Conservation (phyloP, 2,113 vertebrate genomes). For the Myrmecophaga tridactyla region DNA sequence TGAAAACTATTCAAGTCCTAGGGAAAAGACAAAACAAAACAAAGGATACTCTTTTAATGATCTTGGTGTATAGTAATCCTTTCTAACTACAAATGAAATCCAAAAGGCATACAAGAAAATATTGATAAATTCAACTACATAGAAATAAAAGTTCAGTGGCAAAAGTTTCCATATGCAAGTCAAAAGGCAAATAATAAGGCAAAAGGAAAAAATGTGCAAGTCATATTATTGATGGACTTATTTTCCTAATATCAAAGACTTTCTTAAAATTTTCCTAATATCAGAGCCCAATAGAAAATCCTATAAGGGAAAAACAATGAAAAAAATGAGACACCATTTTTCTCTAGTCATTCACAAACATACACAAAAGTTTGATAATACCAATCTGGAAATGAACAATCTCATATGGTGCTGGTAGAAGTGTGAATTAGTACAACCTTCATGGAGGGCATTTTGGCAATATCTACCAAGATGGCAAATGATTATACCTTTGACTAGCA, state of each 20-base stretch:
- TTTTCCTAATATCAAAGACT: background rate
- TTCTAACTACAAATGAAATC: background rate
- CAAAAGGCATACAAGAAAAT: background rate
- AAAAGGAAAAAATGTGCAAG: background rate
- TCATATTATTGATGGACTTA: background rate
- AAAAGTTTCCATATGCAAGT: background rate
- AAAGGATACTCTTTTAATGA: background rate
- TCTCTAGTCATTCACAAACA: background rate
- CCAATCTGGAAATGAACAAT: background rate
- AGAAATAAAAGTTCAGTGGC: background rate
- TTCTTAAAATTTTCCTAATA: background rate
- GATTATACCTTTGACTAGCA: background rate
- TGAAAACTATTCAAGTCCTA: background rate
- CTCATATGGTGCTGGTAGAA: background rate
- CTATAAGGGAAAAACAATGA: background rate
- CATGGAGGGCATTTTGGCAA: background rate
- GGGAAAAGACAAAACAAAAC: slow-evolving; percentile 7
- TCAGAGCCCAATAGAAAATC: background rate
- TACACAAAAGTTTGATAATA: background rate
- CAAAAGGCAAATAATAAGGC: background rate
- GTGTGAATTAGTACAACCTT: background rate
- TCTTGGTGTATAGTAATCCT: background rate
- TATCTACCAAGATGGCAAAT: background rate
- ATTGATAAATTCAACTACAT: background rate
- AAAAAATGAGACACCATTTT: background rate